phyloP scores from a whole-genome alignment of 2,888 invertebrate genomes.

The Drosophila pseudotakahashii region DNA sequence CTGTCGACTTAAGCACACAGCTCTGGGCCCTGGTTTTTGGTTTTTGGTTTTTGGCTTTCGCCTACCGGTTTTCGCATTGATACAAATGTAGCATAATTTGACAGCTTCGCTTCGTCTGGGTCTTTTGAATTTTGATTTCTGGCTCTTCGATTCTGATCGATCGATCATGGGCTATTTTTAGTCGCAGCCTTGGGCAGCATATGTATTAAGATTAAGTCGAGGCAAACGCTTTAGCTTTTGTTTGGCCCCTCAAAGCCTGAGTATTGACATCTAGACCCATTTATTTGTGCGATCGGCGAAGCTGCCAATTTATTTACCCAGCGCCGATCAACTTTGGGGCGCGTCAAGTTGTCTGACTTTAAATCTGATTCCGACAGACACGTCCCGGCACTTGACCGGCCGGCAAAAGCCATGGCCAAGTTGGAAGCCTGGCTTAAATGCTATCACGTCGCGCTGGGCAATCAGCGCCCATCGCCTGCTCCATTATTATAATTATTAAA shows the following conservation, averaged over 20 bases:
- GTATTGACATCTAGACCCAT: constrained; percentile 70
- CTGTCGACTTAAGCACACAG: constrained; percentile 53
- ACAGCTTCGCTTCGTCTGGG: constrained; percentile 69
- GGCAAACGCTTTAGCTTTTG: constrained; percentile 37
- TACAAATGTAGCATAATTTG: constrained; percentile 71
- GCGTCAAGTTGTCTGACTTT: constrained; percentile 63
- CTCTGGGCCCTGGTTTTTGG: constrained; percentile 36
- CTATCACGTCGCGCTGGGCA: constrained; percentile 66
- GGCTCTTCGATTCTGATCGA: constrained; percentile 20
- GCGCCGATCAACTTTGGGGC: constrained; percentile 17
- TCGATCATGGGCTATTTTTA: constrained; percentile 69
- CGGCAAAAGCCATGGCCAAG: constrained; percentile 52
- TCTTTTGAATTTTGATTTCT: constrained; percentile 30
- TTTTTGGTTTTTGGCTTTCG: constrained; percentile 42
- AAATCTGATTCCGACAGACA: constrained; percentile 43
- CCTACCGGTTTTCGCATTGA: constrained; percentile 64
- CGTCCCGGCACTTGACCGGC: constrained; percentile 59
- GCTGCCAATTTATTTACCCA: constrained; percentile 64
- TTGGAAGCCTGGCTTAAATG: constrained; percentile 56
- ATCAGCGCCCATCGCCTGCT: constrained; percentile 67
- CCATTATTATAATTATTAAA: constrained; percentile 77
- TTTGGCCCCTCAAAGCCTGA: constrained; percentile 4
- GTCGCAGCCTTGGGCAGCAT: constrained; percentile 63
- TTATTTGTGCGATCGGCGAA: constrained; percentile 53
- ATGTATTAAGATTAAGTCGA: constrained; percentile 50